Evolutionary conservation across 2,797 vertebrate genomes (phyloP).

Genomic region (Myotis findleyi): DNA sequence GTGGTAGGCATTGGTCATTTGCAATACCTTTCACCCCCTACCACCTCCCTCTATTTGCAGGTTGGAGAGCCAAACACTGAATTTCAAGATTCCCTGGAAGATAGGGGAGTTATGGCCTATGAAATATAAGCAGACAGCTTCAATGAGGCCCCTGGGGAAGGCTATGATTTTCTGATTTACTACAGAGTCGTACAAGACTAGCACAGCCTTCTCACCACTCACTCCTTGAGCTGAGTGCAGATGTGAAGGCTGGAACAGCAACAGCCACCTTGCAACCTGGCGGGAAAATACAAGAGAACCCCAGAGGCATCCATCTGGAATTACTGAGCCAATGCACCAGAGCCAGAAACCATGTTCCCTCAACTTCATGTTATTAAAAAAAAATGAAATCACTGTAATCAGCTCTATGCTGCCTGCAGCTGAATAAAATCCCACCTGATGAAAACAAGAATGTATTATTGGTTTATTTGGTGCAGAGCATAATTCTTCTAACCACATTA

Average conservation of each 20-base stretch:
- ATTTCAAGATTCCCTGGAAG: neutral
- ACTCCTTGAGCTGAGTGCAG: neutral
- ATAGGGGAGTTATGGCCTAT: neutral
- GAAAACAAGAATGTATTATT: conserved; percentile 30
- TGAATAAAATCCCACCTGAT: conserved; percentile 41
- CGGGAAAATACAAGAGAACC: conserved; percentile 12
- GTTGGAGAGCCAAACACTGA: neutral
- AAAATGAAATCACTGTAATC: neutral
- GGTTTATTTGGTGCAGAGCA: conserved; percentile 18
- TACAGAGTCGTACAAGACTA: neutral
- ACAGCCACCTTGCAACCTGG: neutral
- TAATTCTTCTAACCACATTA: conserved; percentile 31
- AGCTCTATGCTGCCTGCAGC: neutral
- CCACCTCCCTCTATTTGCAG: neutral
- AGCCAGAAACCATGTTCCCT: conserved; percentile 6
- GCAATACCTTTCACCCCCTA: neutral
- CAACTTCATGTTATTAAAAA: neutral
- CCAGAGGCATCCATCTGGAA: neutral
- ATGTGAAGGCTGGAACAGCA: neutral
- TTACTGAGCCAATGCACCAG: neutral
- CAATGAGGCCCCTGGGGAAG: neutral
- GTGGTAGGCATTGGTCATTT: neutral
- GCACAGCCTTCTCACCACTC: neutral
- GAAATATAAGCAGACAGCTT: neutral
- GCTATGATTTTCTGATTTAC: neutral